A percentile compares a stretch with the other conserved stretches of the same genome.
Evolutionary conservation across 2,888 invertebrate species (phyloP).

Genomic region (Caenorhabditis afra): DNA sequence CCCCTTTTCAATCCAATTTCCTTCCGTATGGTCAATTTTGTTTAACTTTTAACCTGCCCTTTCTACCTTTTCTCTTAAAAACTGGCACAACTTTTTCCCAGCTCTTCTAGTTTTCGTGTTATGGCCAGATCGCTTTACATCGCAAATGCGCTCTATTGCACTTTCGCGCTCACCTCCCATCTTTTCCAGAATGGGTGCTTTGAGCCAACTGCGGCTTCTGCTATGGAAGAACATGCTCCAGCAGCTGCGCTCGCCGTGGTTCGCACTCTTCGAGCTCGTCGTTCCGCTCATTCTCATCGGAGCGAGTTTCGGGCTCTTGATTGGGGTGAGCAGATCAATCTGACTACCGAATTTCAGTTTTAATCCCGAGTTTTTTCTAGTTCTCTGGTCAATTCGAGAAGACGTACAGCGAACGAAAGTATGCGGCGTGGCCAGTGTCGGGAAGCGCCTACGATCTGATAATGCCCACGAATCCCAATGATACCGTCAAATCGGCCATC

Average conservation of each 20-base stretch:
- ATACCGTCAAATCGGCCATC: constrained; percentile 54
- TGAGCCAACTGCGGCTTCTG: constrained; percentile 73
- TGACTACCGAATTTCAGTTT: too few relatives aligned
- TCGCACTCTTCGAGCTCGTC: constrained; percentile 74
- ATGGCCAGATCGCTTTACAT: too few relatives aligned
- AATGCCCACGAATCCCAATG: constrained; percentile 56
- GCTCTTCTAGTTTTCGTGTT: too few relatives aligned
- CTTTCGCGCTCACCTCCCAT: too few relatives aligned
- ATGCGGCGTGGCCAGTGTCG: constrained; percentile 66
- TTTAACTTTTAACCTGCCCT: neutral
- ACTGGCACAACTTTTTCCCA: too few relatives aligned
- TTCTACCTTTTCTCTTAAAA: neutral
- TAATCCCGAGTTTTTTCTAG: constrained; percentile 53
- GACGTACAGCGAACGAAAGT: constrained; percentile 56
- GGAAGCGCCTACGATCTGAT: constrained; percentile 71
- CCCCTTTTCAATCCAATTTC: too few relatives aligned
- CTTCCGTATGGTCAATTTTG: too few relatives aligned
- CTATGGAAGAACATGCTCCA: constrained; percentile 76
- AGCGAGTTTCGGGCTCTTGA: constrained; percentile 72
- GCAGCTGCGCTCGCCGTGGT: constrained; percentile 71
- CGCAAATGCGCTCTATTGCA: too few relatives aligned
- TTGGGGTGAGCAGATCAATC: constrained; percentile 70
- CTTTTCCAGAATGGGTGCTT: constrained; percentile 69
- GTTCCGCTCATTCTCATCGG: constrained; percentile 75
- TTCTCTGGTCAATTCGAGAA: constrained; percentile 71